phyloP scores from a whole-genome alignment of 2,888 invertebrate genomes.

The Protula sp. region DNA sequence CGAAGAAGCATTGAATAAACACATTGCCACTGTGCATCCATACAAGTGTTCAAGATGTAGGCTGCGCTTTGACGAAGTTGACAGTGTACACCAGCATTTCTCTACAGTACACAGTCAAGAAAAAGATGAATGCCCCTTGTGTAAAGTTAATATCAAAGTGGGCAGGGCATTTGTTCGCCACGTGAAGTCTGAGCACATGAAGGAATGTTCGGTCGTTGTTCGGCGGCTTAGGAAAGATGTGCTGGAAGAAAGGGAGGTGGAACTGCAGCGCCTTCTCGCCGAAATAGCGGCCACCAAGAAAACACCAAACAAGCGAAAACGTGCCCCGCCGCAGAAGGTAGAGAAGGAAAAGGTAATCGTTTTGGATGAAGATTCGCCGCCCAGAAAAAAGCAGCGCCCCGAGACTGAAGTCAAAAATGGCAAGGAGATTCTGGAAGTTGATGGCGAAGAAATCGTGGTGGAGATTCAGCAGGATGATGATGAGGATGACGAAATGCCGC shows the following conservation, averaged over 20 bases:
- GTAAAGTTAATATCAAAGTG: constrained; percentile 5
- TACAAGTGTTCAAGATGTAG: constrained; percentile 1
- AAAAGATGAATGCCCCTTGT: constrained; percentile 9
- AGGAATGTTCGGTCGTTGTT: constrained; percentile 6
- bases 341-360: background rate
- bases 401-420: background rate
- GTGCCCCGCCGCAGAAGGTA: background rate
- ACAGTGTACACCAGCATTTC: constrained; percentile 5
- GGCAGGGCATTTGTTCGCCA: constrained; percentile 11
- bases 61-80: background rate
- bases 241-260: too few relatives aligned
- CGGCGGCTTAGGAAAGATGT: background rate
- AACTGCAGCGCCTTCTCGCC: too few relatives aligned
- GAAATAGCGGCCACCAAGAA: background rate
- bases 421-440: constrained; percentile 7
- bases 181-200: constrained; percentile 10
- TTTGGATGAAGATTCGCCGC: background rate
- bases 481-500: background rate
- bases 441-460: constrained; percentile 10
- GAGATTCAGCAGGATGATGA: constrained; percentile 3
- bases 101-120: constrained; percentile 6
- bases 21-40: background rate
- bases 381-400: too few relatives aligned
- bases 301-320: background rate
- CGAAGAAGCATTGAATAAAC: background rate